Evolutionary conservation across 2,888 invertebrate species (phyloP), one percentile per base, ranked within the genome.

Genomic region (Megamerina dolium): DNA sequence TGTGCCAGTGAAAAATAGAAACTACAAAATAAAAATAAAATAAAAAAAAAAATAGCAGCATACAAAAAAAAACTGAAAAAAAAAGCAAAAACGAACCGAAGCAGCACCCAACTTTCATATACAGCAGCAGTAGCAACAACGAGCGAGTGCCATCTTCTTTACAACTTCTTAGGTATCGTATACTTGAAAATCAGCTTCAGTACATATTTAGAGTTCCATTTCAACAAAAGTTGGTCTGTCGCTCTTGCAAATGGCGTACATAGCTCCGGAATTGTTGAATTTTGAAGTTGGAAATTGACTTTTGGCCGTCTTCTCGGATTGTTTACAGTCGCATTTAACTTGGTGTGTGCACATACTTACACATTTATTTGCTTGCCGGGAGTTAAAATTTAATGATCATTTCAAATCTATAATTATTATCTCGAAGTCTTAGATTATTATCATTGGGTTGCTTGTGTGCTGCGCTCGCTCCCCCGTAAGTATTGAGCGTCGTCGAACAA

Each of bases 151-250:
- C 36, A 36, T 43, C 38, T 38, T 43, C 38, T 31, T 31, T 14
- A 16, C 9, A n/a, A 16, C 13, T 13, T 29, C 33, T 27, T 38
- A 20, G 17, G 50, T 59, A 52, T 56, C 54, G 61, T 61, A 61
- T 53, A 61, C 61, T 60, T 61, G 61, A 62, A 59, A 57, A 54
- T 57, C 61, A 51, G 61, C 61, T 62, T 61, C 55, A 59, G 51
- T 60, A 54, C 48, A 53, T 50, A 46, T 59, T 58, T 49, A 45
- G 37, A 39, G 47, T 50, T 26, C 30, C 42, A 27, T 31, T 30
- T 38, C 32, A 32, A 39, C 20, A 39, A 20, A 29, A 19, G 13
- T 21, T 31, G 20, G n/a, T 12, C 3, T 5, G 5, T 13, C 16
- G 27, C 20, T 12, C 12, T 14, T 20, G 16, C 14, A 16, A 8